Evolutionary conservation across 2,113 vertebrate species (phyloP).

Genomic region (Ptilorrhoa leucosticta): DNA sequence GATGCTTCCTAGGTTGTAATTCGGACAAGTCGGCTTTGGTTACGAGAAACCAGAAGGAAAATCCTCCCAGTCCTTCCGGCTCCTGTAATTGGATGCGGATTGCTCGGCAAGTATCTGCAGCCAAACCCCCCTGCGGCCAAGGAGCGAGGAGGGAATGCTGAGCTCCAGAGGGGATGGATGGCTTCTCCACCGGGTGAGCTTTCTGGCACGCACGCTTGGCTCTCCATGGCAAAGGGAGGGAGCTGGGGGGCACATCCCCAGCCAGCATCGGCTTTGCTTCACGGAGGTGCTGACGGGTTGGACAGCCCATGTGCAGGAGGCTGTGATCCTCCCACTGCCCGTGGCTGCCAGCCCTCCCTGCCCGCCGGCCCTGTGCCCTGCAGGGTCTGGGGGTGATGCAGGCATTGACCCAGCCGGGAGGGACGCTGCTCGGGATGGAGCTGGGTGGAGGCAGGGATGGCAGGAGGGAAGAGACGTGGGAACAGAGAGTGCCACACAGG

Average conservation of each 20-base stretch:
- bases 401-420: not conserved
- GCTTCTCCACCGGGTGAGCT: not conserved
- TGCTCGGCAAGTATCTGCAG: not conserved
- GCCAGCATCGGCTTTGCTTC: not conserved
- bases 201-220: not conserved
- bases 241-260: not conserved
- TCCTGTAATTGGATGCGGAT: conserved; percentile 29
- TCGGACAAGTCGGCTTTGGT: not conserved
- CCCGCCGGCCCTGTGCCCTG: fast-evolving
- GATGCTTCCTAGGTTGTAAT: conserved; percentile 43
- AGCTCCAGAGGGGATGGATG: not conserved
- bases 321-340: not conserved
- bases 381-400: not conserved
- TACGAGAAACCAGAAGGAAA: conserved; percentile 38
- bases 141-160: not conserved
- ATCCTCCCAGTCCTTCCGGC: not conserved
- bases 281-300: not conserved
- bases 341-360: not conserved
- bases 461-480: not conserved
- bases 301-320: not conserved
- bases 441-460: not conserved
- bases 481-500: fast-evolving
- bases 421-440: fast-evolving
- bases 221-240: not conserved
- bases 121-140: not conserved